Evolutionary conservation across 2,113 vertebrate genomes (phyloP).

Genomic region (Forbesichthys agassizii): DNA sequence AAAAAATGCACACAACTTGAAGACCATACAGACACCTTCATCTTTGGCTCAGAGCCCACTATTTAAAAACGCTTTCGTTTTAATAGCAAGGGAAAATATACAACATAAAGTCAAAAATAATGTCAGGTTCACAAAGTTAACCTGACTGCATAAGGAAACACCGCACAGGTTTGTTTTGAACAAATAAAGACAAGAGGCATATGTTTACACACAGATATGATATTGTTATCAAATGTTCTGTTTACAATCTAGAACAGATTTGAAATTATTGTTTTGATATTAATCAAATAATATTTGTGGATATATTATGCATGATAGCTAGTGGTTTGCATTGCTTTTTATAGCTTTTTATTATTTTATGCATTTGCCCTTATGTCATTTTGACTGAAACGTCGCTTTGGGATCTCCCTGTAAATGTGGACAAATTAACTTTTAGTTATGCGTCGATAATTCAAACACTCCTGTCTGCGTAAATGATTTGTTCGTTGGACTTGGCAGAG

Average conservation of each 20-base stretch:
- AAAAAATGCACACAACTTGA: conserved; percentile 63
- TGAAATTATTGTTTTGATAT: not conserved
- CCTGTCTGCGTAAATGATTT: conserved; percentile 70
- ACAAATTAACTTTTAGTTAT: conserved; percentile 64
- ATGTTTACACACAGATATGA: conserved; percentile 60
- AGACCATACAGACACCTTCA: conserved; percentile 69
- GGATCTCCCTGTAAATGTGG: conserved; percentile 28
- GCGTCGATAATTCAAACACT: conserved; percentile 58
- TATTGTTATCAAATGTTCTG: conserved; percentile 30
- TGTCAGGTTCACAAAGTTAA: conserved; percentile 42
- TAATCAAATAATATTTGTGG: not conserved
- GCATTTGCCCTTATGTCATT: not conserved
- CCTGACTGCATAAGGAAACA: conserved; percentile 47
- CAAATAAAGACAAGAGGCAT: conserved; percentile 56
- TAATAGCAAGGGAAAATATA: conserved; percentile 52
- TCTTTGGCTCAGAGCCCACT: conserved; percentile 66
- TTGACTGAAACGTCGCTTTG: conserved; percentile 8
- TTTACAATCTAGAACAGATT: conserved; percentile 33
- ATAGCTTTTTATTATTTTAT: not conserved
- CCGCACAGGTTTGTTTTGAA: conserved; percentile 56
- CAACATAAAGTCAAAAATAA: conserved; percentile 65
- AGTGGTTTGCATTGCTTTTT: not conserved
- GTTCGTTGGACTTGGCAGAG: conserved; percentile 51
- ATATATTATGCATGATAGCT: not conserved
- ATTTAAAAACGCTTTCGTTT: conserved; percentile 60